Percentiles rank a stretch among this genome's conserved stretches.
Conservation (phyloP, 2,797 vertebrate species). For the Vultur gryphus region DNA sequence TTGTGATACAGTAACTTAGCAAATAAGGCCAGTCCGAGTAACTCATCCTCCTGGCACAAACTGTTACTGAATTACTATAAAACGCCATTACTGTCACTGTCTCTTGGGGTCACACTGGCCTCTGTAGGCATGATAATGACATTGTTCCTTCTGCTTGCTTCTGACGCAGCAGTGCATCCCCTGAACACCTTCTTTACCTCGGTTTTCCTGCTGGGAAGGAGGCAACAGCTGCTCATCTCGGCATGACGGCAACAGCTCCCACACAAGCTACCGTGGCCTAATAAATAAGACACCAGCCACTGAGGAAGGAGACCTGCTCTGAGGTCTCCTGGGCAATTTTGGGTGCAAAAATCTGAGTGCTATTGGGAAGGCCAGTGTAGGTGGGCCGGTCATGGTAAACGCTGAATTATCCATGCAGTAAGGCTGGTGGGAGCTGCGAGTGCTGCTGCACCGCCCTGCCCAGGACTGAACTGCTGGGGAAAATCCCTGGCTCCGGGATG, state of each 20-base stretch:
- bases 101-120: not conserved
- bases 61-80: not conserved
- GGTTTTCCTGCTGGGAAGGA: not conserved
- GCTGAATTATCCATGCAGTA: not conserved
- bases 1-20: not conserved
- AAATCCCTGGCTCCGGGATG: not conserved
- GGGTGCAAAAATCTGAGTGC: not conserved
- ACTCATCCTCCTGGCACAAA: not conserved
- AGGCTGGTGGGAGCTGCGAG: not conserved
- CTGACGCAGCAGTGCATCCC: not conserved
- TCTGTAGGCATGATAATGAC: not conserved
- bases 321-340: not conserved
- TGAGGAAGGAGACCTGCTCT: not conserved
- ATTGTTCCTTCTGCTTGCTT: not conserved
- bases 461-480: not conserved
- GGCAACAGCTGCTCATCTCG: not conserved
- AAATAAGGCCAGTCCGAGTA: not conserved
- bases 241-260: not conserved
- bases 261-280: fast-evolving
- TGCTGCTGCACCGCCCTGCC: not conserved
- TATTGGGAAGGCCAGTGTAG: not conserved
- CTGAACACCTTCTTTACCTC: not conserved
- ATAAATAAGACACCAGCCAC: not conserved
- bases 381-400: fast-evolving
- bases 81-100: not conserved